Base-by-base conservation (phyloP, 1,140 invertebrate genomes). In the Micrasema longulum region DNA sequence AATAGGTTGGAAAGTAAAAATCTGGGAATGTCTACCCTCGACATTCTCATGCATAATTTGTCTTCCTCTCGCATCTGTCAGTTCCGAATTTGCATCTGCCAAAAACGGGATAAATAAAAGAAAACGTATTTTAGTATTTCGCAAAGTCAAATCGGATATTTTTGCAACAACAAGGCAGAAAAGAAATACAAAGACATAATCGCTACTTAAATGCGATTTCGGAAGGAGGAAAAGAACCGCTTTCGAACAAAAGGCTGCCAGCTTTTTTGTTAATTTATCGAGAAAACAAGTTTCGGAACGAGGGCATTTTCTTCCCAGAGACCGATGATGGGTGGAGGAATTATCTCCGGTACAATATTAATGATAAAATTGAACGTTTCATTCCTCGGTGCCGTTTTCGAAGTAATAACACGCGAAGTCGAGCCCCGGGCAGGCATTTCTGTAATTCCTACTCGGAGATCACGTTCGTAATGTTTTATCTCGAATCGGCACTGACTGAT, bases 301-400 rank as follows among this genome's bases (percentile, higher is more conserved):
- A 60, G 2, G 20, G 55, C 26, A n/a, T 12, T 45, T 63, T 63
- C 43, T 64, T 64, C 41, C 60, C 60, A 47, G n/a, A 35, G 12
- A 12, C n/a, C 23, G 60, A 31, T 64, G 60, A 45, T 47, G 60
- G 22, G 2, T 23, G 23, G 1, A 38, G 14, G 41, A 64, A 64
- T 64, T 64, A 64, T 64, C 43, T 16, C n/a, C 22, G 47, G 60
- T 47, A 64, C 60, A 45, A 64, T 64, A 64, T 64, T 64, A 64
- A 64, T 64, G 60, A 64, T 47, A 45, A 64, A 64, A 64, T 64
- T 64, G 60, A 64, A 64, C 60, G 60, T 64, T 64, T 64, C 60
- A 45, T 64, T 64, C 43, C 41, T 64, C 43, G 20, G 23, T 64
- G 60, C 41, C 41, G 22, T 64, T 47, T 47, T 64, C 60, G 26